These are phyloP conservation scores for Drosophila mercatorum DNA, from an alignment of 2,888 invertebrate genomes.

Conservation along the genomic window DNA sequence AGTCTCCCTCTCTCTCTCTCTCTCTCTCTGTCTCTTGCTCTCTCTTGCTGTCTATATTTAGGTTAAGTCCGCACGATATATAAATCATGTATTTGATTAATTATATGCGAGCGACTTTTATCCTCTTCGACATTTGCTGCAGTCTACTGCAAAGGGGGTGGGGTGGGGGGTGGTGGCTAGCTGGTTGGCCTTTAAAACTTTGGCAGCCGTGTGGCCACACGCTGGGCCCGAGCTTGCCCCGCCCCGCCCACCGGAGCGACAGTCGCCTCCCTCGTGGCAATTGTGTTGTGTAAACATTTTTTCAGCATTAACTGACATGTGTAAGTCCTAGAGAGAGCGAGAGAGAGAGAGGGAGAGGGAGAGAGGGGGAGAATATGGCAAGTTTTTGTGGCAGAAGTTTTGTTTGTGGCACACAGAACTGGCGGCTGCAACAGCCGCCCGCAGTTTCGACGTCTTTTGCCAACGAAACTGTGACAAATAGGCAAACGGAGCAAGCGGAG, in stretches of 20 bases:
- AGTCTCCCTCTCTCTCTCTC: background rate
- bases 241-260: conserved; percentile 1
- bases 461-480: conserved; percentile 71
- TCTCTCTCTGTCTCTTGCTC: no score
- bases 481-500: conserved; percentile 15
- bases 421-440: conserved; percentile 30
- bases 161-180: background rate
- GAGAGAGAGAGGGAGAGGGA: background rate
- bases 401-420: conserved; percentile 34
- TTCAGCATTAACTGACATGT: conserved; percentile 77
- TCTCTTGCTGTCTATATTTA: conserved; percentile 35
- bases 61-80: conserved; percentile 57
- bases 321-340: conserved; percentile 51
- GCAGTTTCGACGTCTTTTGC: conserved; percentile 41
- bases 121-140: conserved; percentile 66
- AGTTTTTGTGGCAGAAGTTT: conserved; percentile 54
- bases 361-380: conserved; percentile 13
- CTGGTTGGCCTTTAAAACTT: conserved; percentile 55
- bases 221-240: conserved; percentile 16
- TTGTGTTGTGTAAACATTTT: conserved; percentile 78
- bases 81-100: conserved; percentile 78
- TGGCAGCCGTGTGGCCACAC: conserved; percentile 48
- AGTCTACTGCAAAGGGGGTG: conserved; percentile 7
- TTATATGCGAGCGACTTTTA: conserved; percentile 68
- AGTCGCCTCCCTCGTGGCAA: conserved; percentile 46